Conservation (phyloP, 64 coral and sea anemone species). For the Orbicella faveolata region DNA sequence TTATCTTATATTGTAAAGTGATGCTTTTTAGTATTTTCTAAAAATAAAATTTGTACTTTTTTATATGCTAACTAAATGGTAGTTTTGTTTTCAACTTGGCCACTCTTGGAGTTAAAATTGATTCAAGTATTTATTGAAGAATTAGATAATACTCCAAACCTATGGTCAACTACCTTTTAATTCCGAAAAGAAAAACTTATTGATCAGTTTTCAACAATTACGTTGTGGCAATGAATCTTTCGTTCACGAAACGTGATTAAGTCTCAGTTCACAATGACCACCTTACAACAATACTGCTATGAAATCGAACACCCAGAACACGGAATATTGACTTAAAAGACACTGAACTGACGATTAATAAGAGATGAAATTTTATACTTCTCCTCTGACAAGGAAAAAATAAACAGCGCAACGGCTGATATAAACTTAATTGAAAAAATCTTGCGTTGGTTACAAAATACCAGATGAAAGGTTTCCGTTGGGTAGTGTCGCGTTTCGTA, state of each 20-base stretch:
- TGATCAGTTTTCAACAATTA: no score
- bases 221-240: neutral
- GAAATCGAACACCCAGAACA: slow-evolving; percentile 2
- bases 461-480: neutral
- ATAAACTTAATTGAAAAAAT: slow-evolving; percentile 10
- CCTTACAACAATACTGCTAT: neutral
- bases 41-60: no score
- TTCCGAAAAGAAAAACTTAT: no score
- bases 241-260: neutral
- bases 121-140: no score
- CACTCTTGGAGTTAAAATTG: no score
- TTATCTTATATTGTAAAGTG: no score
- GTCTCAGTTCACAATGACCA: neutral
- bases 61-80: no score
- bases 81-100: no score
- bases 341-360: neutral
- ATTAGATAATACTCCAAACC: no score
- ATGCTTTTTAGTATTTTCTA: no score
- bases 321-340: neutral
- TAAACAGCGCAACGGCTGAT: neutral
- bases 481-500: neutral
- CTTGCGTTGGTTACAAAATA: neutral
- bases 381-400: neutral
- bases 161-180: no score
- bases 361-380: slow-evolving; percentile 15